Evolutionary conservation across 2,113 vertebrate species (phyloP).

Genomic region (Pelmatolapia mariae): DNA sequence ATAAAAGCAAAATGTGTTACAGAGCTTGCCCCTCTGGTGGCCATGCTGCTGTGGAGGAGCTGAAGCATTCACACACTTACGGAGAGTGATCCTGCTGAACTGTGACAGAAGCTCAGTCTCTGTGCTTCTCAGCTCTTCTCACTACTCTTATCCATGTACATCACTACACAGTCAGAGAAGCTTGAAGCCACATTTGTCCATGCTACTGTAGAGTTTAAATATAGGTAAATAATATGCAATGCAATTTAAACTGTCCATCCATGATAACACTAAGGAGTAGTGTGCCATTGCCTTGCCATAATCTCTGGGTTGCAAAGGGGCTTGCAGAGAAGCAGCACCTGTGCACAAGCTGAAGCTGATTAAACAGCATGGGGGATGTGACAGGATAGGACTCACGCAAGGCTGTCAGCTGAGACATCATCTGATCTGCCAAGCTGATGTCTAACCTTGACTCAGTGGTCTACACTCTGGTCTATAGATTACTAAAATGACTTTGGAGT

Average conservation of each 20-base stretch:
- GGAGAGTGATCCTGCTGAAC: conserved; percentile 19
- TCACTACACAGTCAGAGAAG: not conserved
- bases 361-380: not conserved
- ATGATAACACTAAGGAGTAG: not conserved
- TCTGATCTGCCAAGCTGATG: not conserved
- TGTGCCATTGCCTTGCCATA: not conserved
- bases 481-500: not conserved
- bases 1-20: conserved; percentile 19
- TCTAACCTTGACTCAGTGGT: not conserved
- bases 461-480: not conserved
- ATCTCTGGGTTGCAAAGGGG: not conserved
- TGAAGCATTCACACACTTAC: not conserved
- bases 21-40: not conserved
- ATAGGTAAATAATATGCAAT: not conserved
- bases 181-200: not conserved
- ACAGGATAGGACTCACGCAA: not conserved
- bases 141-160: not conserved
- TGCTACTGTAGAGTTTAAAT: not conserved
- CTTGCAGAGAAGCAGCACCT: not conserved
- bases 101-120: not conserved
- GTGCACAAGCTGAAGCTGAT: not conserved
- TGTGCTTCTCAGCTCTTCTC: conserved; percentile 8
- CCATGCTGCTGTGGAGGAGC: not conserved
- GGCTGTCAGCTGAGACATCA: not conserved
- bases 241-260: not conserved